These are phyloP conservation scores for Pygocentrus nattereri DNA, from an alignment of 2,797 vertebrate species.

Conservation along the genomic window DNA sequence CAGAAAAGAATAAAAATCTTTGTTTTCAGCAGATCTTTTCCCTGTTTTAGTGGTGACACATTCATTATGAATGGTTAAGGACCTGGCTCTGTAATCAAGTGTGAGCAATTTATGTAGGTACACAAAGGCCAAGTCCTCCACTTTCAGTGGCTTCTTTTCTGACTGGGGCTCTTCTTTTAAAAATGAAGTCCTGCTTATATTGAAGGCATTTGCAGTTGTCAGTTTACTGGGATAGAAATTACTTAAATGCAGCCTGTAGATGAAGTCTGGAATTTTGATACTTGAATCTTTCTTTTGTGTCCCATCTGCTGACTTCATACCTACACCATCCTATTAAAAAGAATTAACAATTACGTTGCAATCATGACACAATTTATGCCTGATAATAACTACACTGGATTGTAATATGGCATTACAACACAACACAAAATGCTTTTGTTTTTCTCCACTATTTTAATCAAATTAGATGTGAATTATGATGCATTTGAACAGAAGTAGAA, in stretches of 20 bases:
- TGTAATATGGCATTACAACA: too few species aligned
- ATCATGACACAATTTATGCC: too few species aligned
- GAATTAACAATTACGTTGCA: too few species aligned
- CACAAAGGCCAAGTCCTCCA: not conserved
- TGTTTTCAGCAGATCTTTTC: not conserved
- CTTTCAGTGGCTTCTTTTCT: not conserved
- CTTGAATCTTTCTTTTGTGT: too few species aligned
- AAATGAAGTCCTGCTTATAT: not conserved
- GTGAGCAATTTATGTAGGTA: not conserved
- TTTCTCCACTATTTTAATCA: too few species aligned
- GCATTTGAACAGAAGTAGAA: too few species aligned
- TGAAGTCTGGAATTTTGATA: not conserved
- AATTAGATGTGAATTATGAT: too few species aligned
- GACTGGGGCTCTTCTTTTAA: not conserved
- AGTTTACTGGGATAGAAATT: not conserved
- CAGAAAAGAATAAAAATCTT: not conserved
- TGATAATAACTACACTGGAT: too few species aligned
- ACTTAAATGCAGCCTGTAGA: not conserved
- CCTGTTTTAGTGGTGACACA: too few species aligned
- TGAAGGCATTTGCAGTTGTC: not conserved
- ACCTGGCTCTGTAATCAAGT: not conserved
- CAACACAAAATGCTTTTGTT: too few species aligned
- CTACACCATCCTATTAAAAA: too few species aligned
- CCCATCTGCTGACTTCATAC: too few species aligned
- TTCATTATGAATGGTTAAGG: not conserved